A percentile compares a stretch with the other conserved stretches of the same genome.
phyloP scores from a whole-genome alignment of 1,140 invertebrate genomes.

The Dermatophagoides farinae region DNA sequence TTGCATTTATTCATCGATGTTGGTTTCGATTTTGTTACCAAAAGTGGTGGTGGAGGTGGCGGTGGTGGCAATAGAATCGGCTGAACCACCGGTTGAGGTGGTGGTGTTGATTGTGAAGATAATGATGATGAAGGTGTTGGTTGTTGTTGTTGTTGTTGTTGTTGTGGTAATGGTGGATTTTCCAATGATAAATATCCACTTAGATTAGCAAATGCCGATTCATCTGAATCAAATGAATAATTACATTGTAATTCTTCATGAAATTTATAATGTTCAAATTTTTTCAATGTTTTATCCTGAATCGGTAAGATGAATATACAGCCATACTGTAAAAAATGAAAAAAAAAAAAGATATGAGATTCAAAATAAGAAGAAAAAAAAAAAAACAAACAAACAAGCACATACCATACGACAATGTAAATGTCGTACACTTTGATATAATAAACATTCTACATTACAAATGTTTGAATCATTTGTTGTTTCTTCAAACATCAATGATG shows the following conservation, averaged over 20 bases:
- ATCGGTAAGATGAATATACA: conserved; percentile 62
- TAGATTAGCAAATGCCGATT: not conserved
- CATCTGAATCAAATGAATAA: not conserved
- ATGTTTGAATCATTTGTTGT: conserved; percentile 10
- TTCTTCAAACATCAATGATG: conserved; percentile 12
- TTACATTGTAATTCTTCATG: conserved; percentile 43
- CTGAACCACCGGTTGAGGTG: not conserved
- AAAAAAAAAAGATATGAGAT: not conserved
- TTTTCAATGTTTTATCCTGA: conserved; percentile 57
- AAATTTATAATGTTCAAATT: conserved; percentile 71
- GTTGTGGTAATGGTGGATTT: too few relatives aligned
- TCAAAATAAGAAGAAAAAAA: not conserved
- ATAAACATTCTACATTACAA: conserved; percentile 20
- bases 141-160: too few relatives aligned
- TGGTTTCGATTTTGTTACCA: not conserved
- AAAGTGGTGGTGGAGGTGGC: not conserved
- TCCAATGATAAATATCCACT: not conserved
- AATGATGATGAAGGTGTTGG: not conserved
- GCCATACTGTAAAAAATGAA: conserved; percentile 46
- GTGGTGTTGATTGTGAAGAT: not conserved
- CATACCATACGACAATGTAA: conserved; percentile 49
- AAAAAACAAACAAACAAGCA: not conserved
- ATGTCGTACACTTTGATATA: conserved; percentile 57
- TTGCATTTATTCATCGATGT: not conserved
- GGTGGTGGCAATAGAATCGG: conserved; percentile 11